Conservation (phyloP, 1,140 invertebrate genomes). For the Drosophila paulistorum region DNA sequence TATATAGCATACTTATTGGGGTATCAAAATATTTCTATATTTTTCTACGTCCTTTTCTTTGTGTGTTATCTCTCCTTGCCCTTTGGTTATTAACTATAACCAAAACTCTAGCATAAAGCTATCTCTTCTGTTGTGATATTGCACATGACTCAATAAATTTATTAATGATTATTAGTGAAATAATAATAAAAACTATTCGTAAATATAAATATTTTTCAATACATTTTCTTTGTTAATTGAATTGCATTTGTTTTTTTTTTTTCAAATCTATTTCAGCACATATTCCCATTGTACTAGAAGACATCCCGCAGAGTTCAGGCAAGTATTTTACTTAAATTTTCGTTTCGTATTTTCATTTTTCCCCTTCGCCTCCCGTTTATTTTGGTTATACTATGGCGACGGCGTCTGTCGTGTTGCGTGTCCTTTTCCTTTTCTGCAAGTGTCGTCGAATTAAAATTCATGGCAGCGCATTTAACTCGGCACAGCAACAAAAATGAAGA, state of each 20-base stretch:
- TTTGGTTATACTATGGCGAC: slow-evolving; percentile 33
- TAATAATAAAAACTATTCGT: too few species aligned
- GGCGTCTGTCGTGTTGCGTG: slow-evolving; percentile 73
- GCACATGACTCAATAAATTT: background rate
- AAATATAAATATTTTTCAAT: background rate
- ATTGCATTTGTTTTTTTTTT: background rate
- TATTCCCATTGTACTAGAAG: slow-evolving; percentile 27
- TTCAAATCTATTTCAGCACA: background rate
- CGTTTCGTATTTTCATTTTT: slow-evolving; percentile 16
- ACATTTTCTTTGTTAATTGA: background rate
- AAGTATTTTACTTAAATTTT: slow-evolving; percentile 65
- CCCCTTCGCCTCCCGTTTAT: background rate
- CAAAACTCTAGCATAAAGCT: too few species aligned
- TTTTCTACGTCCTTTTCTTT: too few species aligned
- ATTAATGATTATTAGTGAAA: background rate
- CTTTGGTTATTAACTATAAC: too few species aligned
- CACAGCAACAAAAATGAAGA: slow-evolving; percentile 30
- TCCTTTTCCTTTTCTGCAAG: slow-evolving; percentile 54
- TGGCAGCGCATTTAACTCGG: slow-evolving; percentile 76
- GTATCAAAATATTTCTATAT: too few species aligned
- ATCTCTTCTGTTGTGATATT: background rate
- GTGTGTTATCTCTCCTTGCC: too few species aligned
- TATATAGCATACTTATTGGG: too few species aligned
- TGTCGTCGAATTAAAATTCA: slow-evolving; percentile 81
- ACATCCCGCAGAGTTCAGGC: slow-evolving; percentile 32